Percentiles rank a stretch among this genome's conserved stretches.
phyloP scores from a whole-genome alignment of 2,113 vertebrate genomes.

The Petrocephalus zakoni region DNA sequence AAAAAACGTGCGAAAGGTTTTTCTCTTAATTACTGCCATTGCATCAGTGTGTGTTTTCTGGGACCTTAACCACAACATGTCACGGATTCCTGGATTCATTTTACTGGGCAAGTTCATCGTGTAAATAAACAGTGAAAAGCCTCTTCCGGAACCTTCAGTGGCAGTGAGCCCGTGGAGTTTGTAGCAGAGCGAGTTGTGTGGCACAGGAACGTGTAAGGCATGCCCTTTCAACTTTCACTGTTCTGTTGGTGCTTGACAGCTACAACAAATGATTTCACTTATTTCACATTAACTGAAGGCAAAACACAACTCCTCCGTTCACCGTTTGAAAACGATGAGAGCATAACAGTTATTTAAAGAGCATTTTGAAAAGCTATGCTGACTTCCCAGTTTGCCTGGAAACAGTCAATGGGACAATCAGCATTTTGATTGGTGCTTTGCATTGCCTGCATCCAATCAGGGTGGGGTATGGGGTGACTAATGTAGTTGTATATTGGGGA shows the following conservation, averaged over 20 bases:
- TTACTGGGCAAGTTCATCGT: neutral
- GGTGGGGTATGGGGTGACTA: neutral
- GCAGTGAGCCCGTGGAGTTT: neutral
- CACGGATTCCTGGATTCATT: neutral
- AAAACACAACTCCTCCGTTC: neutral
- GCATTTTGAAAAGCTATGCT: neutral
- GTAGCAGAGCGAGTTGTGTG: neutral
- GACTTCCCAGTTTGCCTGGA: neutral
- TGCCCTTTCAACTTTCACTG: neutral
- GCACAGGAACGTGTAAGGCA: neutral
- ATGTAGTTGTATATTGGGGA: neutral
- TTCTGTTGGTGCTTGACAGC: neutral
- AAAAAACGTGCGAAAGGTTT: neutral
- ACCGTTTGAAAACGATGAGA: neutral
- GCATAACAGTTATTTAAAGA: neutral
- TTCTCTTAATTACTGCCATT: neutral
- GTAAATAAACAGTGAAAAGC: neutral
- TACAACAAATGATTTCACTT: too few species aligned
- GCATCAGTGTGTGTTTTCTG: neutral
- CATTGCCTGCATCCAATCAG: neutral
- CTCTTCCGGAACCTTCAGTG: neutral
- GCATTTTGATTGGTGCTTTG: neutral
- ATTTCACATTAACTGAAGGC: too few species aligned
- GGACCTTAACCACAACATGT: neutral
- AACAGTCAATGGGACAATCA: neutral